A percentile compares a stretch with the other conserved stretches of the same genome.
Conservation (phyloP, 2,888 invertebrate genomes). For the Ptycholaimellus sp. region DNA sequence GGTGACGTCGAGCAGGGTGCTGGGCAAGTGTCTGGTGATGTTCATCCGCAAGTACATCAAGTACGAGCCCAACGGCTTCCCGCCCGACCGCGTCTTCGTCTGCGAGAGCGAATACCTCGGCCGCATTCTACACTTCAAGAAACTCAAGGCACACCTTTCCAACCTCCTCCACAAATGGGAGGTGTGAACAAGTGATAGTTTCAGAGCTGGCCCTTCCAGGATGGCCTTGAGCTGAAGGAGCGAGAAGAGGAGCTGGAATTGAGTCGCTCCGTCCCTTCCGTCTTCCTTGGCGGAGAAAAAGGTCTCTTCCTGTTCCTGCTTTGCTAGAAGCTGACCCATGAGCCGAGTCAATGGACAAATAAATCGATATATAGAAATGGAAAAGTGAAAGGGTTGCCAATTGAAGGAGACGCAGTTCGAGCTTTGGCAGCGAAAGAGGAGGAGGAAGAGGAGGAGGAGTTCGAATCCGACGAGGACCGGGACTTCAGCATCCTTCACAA, state of each 20-base stretch:
- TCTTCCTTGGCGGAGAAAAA: constrained; percentile 48
- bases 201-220: constrained; percentile 16
- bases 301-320: too few relatives aligned
- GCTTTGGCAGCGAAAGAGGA: neutral
- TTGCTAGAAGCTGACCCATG: too few relatives aligned
- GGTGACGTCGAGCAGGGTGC: constrained; percentile 55
- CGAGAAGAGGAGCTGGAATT: constrained; percentile 54
- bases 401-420: too few relatives aligned
- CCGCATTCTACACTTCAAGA: constrained; percentile 62
- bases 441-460: too few relatives aligned
- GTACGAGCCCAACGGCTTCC: constrained; percentile 43
- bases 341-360: too few relatives aligned
- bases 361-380: neutral
- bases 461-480: too few relatives aligned
- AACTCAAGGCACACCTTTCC: constrained; percentile 39
- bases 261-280: constrained; percentile 55
- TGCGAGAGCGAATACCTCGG: constrained; percentile 84
- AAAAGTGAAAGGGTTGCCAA: constrained; percentile 46
- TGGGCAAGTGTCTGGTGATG: constrained; percentile 72
- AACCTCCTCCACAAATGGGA: neutral
- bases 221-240: constrained; percentile 40
- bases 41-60: constrained; percentile 80
- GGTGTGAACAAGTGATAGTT: constrained; percentile 2
- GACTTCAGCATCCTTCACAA: too few relatives aligned
- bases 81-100: constrained; percentile 49